Evolutionary conservation across 2,888 invertebrate species (phyloP).

Genomic region (Cheilosia grossa): DNA sequence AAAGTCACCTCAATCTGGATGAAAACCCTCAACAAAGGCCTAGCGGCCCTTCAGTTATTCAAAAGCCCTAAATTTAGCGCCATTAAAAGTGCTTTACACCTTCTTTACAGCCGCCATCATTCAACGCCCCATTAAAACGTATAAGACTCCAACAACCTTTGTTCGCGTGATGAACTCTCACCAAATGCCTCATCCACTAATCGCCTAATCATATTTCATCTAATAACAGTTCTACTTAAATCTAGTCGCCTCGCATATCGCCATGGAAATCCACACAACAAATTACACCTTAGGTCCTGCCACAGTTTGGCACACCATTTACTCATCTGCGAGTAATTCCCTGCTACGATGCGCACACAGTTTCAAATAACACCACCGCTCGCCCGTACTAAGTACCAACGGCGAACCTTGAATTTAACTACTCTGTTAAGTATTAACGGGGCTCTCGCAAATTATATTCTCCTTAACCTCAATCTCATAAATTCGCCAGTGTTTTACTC

Average conservation of each 20-base stretch:
- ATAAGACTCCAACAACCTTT: neutral
- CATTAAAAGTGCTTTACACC: too few species aligned
- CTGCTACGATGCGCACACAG: neutral
- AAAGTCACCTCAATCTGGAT: too few species aligned
- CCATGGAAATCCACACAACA: constrained; percentile 1
- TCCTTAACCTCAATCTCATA: constrained; percentile 46
- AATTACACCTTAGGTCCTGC: constrained; percentile 15
- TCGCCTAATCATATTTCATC: neutral
- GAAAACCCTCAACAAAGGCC: too few species aligned
- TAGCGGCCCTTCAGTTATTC: too few species aligned
- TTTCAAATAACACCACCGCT: constrained; percentile 12
- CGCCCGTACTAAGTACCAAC: neutral
- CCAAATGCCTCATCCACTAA: neutral
- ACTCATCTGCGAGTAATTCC: constrained; percentile 1
- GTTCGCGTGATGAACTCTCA: neutral
- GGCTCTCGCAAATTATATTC: constrained; percentile 23
- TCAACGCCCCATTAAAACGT: neutral
- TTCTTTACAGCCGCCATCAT: too few species aligned
- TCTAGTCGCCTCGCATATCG: neutral
- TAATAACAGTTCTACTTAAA: constrained; percentile 2
- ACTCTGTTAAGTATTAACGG: constrained; percentile 34
- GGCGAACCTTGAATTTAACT: constrained; percentile 5
- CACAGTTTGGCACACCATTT: constrained; percentile 32
- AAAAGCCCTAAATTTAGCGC: too few species aligned
- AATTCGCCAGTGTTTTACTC: constrained; percentile 28